Conservation (phyloP, 2,888 invertebrate genomes). For the Conomelus anceps region DNA sequence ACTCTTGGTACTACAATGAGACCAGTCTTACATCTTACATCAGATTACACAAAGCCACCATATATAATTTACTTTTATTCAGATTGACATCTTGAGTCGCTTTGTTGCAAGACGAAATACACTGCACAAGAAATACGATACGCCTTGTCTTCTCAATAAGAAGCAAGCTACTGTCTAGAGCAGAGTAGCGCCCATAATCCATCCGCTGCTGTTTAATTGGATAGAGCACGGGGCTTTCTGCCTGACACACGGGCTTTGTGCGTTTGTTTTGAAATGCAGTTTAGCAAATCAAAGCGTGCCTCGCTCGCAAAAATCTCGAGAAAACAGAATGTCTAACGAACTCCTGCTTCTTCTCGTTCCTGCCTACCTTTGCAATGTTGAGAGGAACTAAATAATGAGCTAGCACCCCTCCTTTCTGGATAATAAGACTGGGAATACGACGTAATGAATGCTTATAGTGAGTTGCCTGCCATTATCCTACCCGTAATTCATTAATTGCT, state of each 20-base stretch:
- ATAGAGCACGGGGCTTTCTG: background rate
- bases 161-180: background rate
- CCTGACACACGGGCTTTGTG: background rate
- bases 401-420: background rate
- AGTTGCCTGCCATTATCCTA: background rate
- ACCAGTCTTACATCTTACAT: too few relatives aligned
- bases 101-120: too few relatives aligned
- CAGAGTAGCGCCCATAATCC: background rate
- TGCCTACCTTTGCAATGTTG: background rate
- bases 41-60: too few relatives aligned
- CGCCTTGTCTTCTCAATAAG: background rate
- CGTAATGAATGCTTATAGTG: background rate
- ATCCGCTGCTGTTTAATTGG: background rate
- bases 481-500: background rate
- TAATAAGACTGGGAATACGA: background rate
- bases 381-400: background rate
- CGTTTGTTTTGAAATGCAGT: background rate
- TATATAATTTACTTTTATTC: too few relatives aligned
- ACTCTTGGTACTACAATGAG: too few relatives aligned
- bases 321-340: background rate
- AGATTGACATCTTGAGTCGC: too few relatives aligned
- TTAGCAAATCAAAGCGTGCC: background rate
- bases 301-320: background rate
- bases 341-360: background rate
- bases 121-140: too few relatives aligned